Base-by-base conservation (phyloP, 2,888 invertebrate genomes). In the Zelleria hepariella region DNA sequence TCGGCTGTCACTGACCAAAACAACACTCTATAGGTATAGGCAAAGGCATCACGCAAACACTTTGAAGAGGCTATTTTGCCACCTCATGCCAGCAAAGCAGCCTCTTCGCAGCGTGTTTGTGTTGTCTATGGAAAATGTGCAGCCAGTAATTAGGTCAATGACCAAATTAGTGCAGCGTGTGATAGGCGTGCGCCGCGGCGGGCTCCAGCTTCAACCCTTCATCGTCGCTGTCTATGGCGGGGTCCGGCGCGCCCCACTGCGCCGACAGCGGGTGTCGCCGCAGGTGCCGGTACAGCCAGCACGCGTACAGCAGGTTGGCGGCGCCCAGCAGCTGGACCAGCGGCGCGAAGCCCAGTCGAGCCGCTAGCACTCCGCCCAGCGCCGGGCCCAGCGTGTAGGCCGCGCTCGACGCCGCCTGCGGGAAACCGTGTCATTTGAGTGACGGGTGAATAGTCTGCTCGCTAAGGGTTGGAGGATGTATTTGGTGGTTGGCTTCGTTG, bases 311-410 rank as follows among this genome's bases (percentile, higher is more conserved):
- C 67, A 86, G 67, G 73, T 86, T 86, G 67, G 75, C 74, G 47
- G 76, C 77, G 58, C 76, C 86, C 3, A 85, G 78, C 62, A 75
- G 62, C 32, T 83, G 77, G 72, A 86, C 60, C 48, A 79, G 69
- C 1, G 74, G 63, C 68, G 74, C 78, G 73, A 86, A 84, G 0
- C 86, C 81, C 56, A 68, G 71, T 62, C 63, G 63, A 78, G 76
- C 80, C 62, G 78, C 69, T 66, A 74, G 65, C 67, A 74, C 63
- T n/a, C 83, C 85, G 63, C 85, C 86, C 62, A 69, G 63, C 62
- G 77, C 73, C 27, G 85, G 85, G 7, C 82, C 84, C 57, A 78
- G 66, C 20, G 77, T 79, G 64, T 82, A 84, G 0, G 86, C 86
- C 10, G 76, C 78, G 68, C 82, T 82, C 58, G 77, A 72, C 25